Evolutionary conservation across 2,113 vertebrate species (phyloP).

Genomic region (Aviceda subcristata): DNA sequence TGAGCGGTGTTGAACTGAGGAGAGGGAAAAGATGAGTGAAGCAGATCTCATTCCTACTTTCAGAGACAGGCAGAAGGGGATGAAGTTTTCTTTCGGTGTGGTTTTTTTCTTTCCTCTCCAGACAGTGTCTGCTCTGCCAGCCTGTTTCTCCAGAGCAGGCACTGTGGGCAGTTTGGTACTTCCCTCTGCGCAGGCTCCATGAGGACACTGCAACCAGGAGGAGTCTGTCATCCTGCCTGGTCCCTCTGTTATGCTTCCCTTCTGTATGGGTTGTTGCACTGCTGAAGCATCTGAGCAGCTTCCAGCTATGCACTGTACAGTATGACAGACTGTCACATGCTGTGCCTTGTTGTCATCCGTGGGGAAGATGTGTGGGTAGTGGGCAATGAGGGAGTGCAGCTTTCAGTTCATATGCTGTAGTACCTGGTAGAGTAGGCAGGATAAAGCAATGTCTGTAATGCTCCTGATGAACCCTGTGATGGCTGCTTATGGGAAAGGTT

Average conservation of each 20-base stretch:
- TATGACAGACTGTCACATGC: neutral
- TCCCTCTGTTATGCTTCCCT: neutral
- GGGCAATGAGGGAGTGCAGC: neutral
- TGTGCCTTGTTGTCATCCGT: neutral
- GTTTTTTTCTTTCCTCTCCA: neutral
- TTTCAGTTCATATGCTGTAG: neutral
- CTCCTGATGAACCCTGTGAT: neutral
- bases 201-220: neutral
- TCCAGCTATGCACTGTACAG: neutral
- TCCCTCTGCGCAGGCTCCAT: neutral
- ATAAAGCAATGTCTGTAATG: neutral
- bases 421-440: neutral
- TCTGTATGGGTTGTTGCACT: neutral
- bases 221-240: neutral
- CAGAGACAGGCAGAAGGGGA: neutral
- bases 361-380: neutral
- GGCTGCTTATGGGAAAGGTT: neutral
- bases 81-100: neutral
- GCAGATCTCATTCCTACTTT: neutral
- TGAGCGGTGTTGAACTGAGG: neutral
- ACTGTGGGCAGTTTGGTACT: neutral
- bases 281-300: neutral
- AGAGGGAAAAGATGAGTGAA: neutral
- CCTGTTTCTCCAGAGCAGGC: neutral
- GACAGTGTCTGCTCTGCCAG: neutral